phyloP scores from a whole-genome alignment of 2,797 vertebrate species.

The Manis crassicaudata region DNA sequence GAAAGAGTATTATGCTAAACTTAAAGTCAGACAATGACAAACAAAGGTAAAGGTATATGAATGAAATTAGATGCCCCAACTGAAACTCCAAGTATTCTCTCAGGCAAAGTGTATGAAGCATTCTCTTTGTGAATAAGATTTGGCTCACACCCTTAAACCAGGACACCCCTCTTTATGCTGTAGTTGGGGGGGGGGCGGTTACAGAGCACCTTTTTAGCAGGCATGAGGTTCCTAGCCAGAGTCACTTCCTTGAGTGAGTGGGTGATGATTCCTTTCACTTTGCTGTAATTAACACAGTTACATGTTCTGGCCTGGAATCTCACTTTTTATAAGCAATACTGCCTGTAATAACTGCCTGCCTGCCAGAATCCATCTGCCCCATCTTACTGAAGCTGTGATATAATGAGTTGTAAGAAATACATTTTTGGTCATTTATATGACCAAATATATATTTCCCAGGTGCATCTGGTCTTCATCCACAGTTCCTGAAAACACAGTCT shows the following conservation, averaged over 20 bases:
- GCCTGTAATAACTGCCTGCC: neutral
- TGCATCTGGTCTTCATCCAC: too few species aligned
- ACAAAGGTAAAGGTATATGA: constrained; percentile 13
- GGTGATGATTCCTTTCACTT: neutral
- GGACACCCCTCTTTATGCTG: neutral
- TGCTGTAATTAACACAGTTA: neutral
- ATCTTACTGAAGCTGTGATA: neutral
- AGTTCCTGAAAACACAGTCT: too few species aligned
- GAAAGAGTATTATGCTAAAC: neutral
- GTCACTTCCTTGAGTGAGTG: neutral
- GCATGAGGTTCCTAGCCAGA: neutral
- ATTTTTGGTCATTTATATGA: too few species aligned
- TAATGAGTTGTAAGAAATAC: too few species aligned
- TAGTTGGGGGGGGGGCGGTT: neutral
- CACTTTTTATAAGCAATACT: neutral
- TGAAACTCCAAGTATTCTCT: neutral
- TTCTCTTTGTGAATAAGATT: constrained; percentile 20
- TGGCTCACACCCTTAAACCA: neutral
- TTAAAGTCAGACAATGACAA: constrained; percentile 27
- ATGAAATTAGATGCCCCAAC: neutral
- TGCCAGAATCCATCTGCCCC: neutral
- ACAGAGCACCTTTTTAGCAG: neutral
- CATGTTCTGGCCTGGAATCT: neutral
- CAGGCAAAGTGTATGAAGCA: neutral
- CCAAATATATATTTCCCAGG: too few species aligned